A percentile compares a stretch with the other conserved stretches of the same genome.
These are phyloP conservation scores for Psylliodes chrysocephalus DNA, from an alignment of 2,888 invertebrate species.

Conservation along the genomic window DNA sequence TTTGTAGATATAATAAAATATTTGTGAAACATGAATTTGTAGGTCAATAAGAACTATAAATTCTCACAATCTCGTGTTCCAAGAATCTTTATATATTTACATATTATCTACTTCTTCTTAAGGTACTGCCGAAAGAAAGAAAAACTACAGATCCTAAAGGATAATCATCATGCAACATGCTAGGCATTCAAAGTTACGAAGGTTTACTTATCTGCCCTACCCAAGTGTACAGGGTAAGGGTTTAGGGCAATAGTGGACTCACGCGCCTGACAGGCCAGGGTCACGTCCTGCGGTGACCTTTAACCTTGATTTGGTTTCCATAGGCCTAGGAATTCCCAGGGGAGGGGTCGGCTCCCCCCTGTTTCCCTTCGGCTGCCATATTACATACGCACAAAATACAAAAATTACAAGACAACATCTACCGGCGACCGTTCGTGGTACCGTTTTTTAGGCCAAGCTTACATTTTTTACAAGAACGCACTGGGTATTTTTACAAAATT, in stretches of 20 bases:
- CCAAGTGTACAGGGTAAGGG: slow-evolving; percentile 54
- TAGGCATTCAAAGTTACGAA: background rate
- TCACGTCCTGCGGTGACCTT: slow-evolving; percentile 80
- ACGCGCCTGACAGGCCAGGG: slow-evolving; percentile 69
- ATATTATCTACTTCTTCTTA: background rate
- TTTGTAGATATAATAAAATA: no score
- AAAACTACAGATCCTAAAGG: slow-evolving; percentile 9
- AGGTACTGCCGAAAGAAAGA: background rate
- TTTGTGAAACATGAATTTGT: no score
- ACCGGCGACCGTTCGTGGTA: slow-evolving; percentile 39
- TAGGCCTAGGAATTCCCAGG: slow-evolving; percentile 66
- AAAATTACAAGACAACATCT: slow-evolving; percentile 43
- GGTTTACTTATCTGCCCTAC: slow-evolving; percentile 57
- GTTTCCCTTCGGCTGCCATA: slow-evolving; percentile 36
- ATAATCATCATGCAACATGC: background rate
- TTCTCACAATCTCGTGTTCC: no score
- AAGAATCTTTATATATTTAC: no score
- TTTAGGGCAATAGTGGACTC: slow-evolving; percentile 55
- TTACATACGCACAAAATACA: slow-evolving; percentile 19
- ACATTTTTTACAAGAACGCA: background rate
- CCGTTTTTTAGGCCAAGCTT: slow-evolving; percentile 14
- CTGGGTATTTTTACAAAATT: background rate
- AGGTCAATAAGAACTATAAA: no score
- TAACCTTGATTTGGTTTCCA: slow-evolving; percentile 86
- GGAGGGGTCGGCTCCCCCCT: slow-evolving; percentile 51